Conservation (phyloP, 2,888 invertebrate species). For the Gymnosoma rotundatum region DNA sequence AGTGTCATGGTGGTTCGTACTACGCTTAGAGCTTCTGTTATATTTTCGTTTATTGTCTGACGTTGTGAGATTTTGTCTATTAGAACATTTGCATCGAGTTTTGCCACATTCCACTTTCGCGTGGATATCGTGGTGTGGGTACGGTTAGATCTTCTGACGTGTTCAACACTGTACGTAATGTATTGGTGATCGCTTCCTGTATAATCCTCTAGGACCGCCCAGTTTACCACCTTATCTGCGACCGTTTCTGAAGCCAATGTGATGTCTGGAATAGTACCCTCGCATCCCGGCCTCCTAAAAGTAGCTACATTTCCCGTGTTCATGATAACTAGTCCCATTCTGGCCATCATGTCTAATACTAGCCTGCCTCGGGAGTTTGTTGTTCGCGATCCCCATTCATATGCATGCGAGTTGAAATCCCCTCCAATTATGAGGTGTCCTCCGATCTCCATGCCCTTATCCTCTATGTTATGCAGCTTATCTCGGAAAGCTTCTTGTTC, state of each 20-base stretch:
- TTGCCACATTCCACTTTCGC: no score
- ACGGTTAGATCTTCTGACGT: neutral
- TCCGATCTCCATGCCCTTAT: neutral
- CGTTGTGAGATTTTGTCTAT: neutral
- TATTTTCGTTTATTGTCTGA: neutral
- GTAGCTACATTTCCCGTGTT: neutral
- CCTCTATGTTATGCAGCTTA: neutral
- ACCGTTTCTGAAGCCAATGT: neutral
- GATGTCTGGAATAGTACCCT: slow-evolving; percentile 13
- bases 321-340: neutral
- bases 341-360: neutral
- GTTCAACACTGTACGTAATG: neutral
- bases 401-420: neutral
- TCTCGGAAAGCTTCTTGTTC: neutral
- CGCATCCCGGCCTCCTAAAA: slow-evolving; percentile 1
- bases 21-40: no score
- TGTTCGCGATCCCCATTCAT: neutral
- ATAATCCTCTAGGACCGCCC: slow-evolving; percentile 1
- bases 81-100: neutral
- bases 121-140: no score
- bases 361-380: no score
- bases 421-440: neutral
- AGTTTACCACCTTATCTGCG: neutral
- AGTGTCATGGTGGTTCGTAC: no score
- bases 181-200: slow-evolving; percentile 23